Evolutionary conservation across 2,888 invertebrate genomes (phyloP).

Genomic region (Xestia ashworthii): DNA sequence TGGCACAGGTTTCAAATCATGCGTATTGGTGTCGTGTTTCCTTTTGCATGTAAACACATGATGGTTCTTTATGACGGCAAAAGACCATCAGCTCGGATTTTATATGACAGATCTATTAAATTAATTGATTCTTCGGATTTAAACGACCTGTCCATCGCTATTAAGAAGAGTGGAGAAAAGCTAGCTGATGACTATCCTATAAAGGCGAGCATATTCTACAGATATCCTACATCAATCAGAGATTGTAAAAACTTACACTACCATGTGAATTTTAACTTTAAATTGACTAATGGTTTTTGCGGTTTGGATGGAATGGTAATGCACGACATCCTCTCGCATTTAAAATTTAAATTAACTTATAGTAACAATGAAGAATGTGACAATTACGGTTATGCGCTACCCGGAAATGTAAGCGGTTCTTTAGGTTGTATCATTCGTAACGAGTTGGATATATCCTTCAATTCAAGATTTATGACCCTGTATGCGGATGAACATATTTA

Average conservation of each 20-base stretch:
- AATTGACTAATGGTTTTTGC: slow-evolving; percentile 70
- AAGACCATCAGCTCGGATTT: slow-evolving; percentile 41
- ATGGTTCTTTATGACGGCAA: slow-evolving; percentile 70
- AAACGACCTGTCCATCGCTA: slow-evolving; percentile 38
- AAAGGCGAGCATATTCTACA: slow-evolving; percentile 71
- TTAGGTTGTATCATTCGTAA: slow-evolving; percentile 71
- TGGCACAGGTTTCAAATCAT: slow-evolving; percentile 73
- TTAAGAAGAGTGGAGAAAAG: slow-evolving; percentile 50
- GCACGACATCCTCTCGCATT: slow-evolving; percentile 72
- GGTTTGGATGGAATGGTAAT: slow-evolving; percentile 78
- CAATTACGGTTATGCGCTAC: slow-evolving; percentile 68
- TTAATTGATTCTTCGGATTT: slow-evolving; percentile 57
- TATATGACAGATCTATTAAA: slow-evolving; percentile 75
- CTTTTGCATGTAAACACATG: slow-evolving; percentile 71
- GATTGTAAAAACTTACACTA: slow-evolving; percentile 69
- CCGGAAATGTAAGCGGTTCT: slow-evolving; percentile 68
- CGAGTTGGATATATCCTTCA: slow-evolving; percentile 78
- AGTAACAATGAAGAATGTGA: slow-evolving; percentile 54
- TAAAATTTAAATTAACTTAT: slow-evolving; percentile 70
- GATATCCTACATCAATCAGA: slow-evolving; percentile 76
- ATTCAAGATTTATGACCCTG: slow-evolving; percentile 76
- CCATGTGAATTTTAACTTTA: slow-evolving; percentile 64
- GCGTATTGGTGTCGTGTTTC: slow-evolving; percentile 69
- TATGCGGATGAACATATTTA: slow-evolving; percentile 67
- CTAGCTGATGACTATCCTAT: slow-evolving; percentile 74